A percentile compares a stretch with the other conserved stretches of the same genome.
Evolutionary conservation across 1,140 invertebrate species (phyloP).

Genomic region (Pygmarrhopalites habei): DNA sequence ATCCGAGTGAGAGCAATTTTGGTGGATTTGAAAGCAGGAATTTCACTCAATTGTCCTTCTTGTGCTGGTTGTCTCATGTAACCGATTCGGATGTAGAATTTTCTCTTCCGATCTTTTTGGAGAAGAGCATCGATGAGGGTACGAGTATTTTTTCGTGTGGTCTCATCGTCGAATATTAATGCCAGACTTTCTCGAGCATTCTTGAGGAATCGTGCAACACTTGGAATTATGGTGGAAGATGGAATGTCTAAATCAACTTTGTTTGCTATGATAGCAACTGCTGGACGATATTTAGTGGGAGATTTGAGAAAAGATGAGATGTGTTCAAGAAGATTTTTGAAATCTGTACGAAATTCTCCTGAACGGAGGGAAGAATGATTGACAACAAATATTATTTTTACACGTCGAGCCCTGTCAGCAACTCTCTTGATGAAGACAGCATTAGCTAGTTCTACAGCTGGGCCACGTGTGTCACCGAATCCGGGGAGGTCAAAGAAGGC

Average conservation of each 20-base stretch:
- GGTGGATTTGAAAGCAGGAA: too few species aligned
- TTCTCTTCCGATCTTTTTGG: not conserved
- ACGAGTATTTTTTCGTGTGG: not conserved
- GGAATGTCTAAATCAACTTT: not conserved
- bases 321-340: not conserved
- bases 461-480: too few species aligned
- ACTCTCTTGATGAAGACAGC: not conserved
- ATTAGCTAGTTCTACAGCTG: too few species aligned
- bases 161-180: not conserved
- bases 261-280: not conserved
- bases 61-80: too few species aligned
- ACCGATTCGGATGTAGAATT: too few species aligned
- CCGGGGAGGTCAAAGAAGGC: too few species aligned
- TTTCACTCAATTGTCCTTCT: too few species aligned
- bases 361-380: not conserved
- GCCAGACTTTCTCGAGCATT: not conserved
- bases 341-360: not conserved
- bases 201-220: not conserved
- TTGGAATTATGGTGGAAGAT: not conserved
- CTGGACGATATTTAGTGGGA: not conserved
- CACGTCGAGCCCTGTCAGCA: not conserved
- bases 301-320: not conserved
- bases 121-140: not conserved
- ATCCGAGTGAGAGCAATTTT: too few species aligned
- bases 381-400: not conserved